Conservation (phyloP, 1,140 invertebrate genomes). For the Delia radicum region DNA sequence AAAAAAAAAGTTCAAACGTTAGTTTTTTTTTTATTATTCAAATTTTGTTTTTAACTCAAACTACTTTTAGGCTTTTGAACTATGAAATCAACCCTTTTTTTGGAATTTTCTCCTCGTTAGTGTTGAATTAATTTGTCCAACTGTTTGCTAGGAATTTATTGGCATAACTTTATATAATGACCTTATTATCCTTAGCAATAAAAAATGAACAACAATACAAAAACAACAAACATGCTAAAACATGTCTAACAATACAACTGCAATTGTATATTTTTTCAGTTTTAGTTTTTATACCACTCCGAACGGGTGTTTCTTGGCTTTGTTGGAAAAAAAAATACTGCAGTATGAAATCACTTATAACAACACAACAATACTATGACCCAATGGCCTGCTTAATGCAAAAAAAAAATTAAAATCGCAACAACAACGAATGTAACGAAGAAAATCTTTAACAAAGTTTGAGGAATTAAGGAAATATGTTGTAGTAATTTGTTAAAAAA, state of each 20-base stretch:
- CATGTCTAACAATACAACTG: slow-evolving; percentile 9
- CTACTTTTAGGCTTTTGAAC: slow-evolving; percentile 1
- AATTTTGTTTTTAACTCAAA: no score
- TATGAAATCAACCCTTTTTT: neutral
- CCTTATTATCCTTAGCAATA: slow-evolving; percentile 18
- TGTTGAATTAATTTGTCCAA: neutral
- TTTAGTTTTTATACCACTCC: neutral
- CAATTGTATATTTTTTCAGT: neutral
- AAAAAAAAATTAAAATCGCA: neutral
- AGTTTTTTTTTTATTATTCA: no score
- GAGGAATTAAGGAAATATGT: no score
- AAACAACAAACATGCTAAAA: neutral
- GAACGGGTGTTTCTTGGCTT: neutral
- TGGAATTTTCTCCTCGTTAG: neutral
- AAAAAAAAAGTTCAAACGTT: neutral
- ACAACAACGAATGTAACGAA: neutral
- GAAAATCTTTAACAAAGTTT: no score
- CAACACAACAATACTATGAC: slow-evolving; percentile 18
- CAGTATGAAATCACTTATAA: slow-evolving; percentile 28
- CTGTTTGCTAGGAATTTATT: neutral
- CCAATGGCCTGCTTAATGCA: slow-evolving; percentile 16
- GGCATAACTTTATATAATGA: slow-evolving; percentile 14
- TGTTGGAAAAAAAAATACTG: slow-evolving; percentile 12
- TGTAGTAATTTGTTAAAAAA: no score
- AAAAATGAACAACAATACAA: neutral